Evolutionary conservation across 2,797 vertebrate genomes (phyloP), one percentile per base, ranked within the genome.

Genomic region (Dipus sagitta): DNA sequence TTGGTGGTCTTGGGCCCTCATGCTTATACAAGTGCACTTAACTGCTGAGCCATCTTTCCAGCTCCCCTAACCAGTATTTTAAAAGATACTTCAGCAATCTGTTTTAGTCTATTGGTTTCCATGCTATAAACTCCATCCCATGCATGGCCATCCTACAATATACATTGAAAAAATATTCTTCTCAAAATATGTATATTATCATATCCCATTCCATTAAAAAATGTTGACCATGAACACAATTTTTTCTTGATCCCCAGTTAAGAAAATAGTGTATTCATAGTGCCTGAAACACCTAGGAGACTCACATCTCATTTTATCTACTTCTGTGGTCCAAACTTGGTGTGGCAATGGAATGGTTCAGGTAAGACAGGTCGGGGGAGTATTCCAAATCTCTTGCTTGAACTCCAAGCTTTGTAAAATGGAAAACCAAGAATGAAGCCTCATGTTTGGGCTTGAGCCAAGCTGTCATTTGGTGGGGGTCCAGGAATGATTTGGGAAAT

Each of bases 221-320:
- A 79, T 64, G 18, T 75, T 70, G 62, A n/a, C 60, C 74, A 62
- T 13, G 54, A 65, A 38, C 60, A 75, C 32, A 34, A 84, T 84
- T 34, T 32, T 86, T 85, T 92, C n/a, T 75, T 88, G 67, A 72
- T 8, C 71, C 24, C 30, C 18, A 70, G 67, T 64, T 94, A 58
- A 62, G 79, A 64, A 79, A 65, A 30, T 23, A 52, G 20, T 18
- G 8, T 30, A 18, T 58, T 17, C 54, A 32, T 15, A 74, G 54
- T 38, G 30, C 23, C 7, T 6, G 2, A 32, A 47, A 6, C 30
- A 14, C 0, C 42, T 6, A 18, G 4, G 54, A 78, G 34, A 24
- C 32, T 84, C 20, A 7, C 10, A 58, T 38, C 8, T 71, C 42
- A 85, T 10, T 0, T 21, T n/a, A 3, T 32, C 47, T 47, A 28